Conservation (phyloP, 2,888 invertebrate genomes). For the Lordiphosa andalusiaca region DNA sequence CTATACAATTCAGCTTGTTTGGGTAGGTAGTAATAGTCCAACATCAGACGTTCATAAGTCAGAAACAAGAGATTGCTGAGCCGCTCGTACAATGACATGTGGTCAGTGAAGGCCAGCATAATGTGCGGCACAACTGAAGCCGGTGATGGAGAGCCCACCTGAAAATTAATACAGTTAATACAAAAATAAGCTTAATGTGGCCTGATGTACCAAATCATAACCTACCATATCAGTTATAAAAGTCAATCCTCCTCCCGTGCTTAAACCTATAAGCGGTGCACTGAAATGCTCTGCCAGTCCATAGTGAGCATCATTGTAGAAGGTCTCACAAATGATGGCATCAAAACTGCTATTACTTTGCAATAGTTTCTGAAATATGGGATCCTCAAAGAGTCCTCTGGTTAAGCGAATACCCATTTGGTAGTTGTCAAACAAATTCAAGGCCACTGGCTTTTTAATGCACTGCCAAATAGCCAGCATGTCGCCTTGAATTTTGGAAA, state of each 20-base stretch:
- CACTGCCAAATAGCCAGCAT: slow-evolving; percentile 31
- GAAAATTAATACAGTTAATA: slow-evolving; percentile 41
- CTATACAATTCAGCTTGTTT: slow-evolving; percentile 45
- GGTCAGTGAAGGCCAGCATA: slow-evolving; percentile 63
- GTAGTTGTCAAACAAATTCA: slow-evolving; percentile 31
- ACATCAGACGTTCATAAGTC: slow-evolving; percentile 46
- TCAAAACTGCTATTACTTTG: slow-evolving; percentile 53
- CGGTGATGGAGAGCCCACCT: slow-evolving; percentile 58
- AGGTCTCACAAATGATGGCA: slow-evolving; percentile 73
- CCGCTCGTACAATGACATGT: slow-evolving; percentile 76
- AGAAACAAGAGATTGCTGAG: slow-evolving; percentile 64
- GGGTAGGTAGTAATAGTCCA: slow-evolving; percentile 62
- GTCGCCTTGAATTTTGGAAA: slow-evolving; percentile 12
- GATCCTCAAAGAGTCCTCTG: slow-evolving; percentile 28
- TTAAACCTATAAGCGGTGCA: slow-evolving; percentile 54
- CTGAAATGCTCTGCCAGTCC: slow-evolving; percentile 64
- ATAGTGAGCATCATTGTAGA: slow-evolving; percentile 74
- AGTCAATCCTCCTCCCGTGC: slow-evolving; percentile 36
- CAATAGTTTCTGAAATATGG: slow-evolving; percentile 24
- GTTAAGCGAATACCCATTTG: slow-evolving; percentile 77
- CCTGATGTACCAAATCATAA: background rate
- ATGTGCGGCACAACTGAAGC: slow-evolving; percentile 70
- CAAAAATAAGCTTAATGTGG: background rate
- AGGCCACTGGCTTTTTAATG: slow-evolving; percentile 22
- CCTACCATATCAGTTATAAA: slow-evolving; percentile 38